Conservation (phyloP, 1,140 invertebrate genomes). For the Philopotamus ludificatus region DNA sequence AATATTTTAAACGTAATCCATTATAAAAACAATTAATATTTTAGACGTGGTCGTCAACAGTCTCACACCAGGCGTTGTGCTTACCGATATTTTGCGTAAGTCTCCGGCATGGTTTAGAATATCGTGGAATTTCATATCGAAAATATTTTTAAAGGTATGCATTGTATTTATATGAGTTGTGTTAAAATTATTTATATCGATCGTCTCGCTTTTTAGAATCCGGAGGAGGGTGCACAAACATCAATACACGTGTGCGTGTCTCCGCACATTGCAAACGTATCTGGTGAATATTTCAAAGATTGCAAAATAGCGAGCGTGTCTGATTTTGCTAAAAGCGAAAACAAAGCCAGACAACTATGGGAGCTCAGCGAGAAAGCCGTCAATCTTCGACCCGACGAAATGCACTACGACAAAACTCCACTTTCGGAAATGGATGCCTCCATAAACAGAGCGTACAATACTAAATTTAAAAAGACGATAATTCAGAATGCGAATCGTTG, state of each 20-base stretch:
- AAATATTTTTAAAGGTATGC: constrained; percentile 27
- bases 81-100: constrained; percentile 50
- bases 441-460: too few relatives aligned
- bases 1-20: neutral
- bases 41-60: constrained; percentile 72
- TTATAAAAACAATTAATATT: neutral
- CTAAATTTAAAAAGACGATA: too few relatives aligned
- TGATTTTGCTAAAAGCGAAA: constrained; percentile 42
- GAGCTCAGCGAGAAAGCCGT: constrained; percentile 29
- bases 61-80: constrained; percentile 73
- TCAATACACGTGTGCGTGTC: constrained; percentile 56
- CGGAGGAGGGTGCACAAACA: constrained; percentile 70
- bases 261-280: constrained; percentile 41
- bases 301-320: constrained; percentile 51
- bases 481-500: too few relatives aligned
- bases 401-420: too few relatives aligned
- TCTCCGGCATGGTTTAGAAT: constrained; percentile 47
- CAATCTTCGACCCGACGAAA: constrained; percentile 20
- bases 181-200: neutral
- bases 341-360: constrained; percentile 18
- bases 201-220: constrained; percentile 61
- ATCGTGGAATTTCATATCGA: constrained; percentile 12
- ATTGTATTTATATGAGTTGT: constrained; percentile 2
- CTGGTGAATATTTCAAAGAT: constrained; percentile 66
- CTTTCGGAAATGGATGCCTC: too few relatives aligned